A percentile compares a stretch with the other conserved stretches of the same genome.
Conservation (phyloP, 2,888 invertebrate species). For the Eubasilissa splendida region DNA sequence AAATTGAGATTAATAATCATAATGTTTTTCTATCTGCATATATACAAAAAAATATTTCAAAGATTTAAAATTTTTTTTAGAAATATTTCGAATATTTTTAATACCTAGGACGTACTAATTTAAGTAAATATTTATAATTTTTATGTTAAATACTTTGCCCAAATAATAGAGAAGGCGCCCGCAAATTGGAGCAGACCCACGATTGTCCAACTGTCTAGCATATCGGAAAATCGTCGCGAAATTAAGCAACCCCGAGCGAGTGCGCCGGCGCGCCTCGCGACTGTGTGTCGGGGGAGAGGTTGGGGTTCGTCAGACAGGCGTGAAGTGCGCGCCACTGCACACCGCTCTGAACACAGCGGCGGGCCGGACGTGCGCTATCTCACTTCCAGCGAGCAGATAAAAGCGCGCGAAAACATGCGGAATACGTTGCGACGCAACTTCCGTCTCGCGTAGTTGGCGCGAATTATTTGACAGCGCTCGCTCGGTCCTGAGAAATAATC, state of each 20-base stretch:
- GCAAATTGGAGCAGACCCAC: too few species aligned
- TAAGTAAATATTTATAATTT: too few species aligned
- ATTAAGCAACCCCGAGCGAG: conserved; percentile 10
- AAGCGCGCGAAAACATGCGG: conserved; percentile 42
- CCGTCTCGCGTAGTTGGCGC: conserved; percentile 28
- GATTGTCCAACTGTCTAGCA: background rate
- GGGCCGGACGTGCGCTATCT: conserved; percentile 39
- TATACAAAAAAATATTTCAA: too few species aligned
- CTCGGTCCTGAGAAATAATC: background rate
- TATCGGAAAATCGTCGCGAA: conserved; percentile 25
- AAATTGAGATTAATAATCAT: too few species aligned
- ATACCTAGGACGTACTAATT: too few species aligned
- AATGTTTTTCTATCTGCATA: too few species aligned
- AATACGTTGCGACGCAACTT: conserved; percentile 34
- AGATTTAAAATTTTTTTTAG: too few species aligned
- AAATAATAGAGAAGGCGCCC: too few species aligned
- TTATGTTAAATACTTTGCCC: too few species aligned
- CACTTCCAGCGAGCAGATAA: conserved; percentile 19
- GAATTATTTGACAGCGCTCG: conserved; percentile 19
- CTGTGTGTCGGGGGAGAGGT: conserved; percentile 26
- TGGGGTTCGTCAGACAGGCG: background rate
- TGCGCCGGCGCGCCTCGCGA: conserved; percentile 1
- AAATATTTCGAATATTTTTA: too few species aligned
- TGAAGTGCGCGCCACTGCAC: conserved; percentile 33
- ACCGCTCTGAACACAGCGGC: conserved; percentile 41